Evolutionary conservation across 1,140 invertebrate species (phyloP).

Genomic region (Lineus longissimus): DNA sequence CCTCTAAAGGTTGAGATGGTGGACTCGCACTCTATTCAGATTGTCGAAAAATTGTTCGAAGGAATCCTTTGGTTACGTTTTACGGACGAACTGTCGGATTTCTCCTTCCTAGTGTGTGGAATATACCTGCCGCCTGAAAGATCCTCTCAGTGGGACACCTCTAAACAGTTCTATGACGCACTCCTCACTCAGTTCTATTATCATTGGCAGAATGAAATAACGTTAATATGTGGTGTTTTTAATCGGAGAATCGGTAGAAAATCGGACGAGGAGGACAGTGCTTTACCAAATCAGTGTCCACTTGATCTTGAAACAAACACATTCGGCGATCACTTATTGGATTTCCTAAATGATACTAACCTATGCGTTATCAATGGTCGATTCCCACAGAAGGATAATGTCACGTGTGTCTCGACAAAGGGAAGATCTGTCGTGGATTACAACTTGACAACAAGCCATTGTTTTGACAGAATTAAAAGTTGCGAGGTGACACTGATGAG

Average conservation of each 20-base stretch:
- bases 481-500: neutral
- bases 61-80: constrained; percentile 5
- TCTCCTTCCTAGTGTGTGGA: neutral
- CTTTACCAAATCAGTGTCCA: neutral
- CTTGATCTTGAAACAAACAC: neutral
- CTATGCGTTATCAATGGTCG: constrained; percentile 2
- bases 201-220: neutral
- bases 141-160: neutral
- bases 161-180: neutral
- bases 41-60: neutral
- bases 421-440: constrained; percentile 2
- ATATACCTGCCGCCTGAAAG: neutral
- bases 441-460: neutral
- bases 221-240: neutral
- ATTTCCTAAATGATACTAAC: neutral
- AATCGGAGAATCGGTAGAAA: neutral
- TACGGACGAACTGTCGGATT: neutral
- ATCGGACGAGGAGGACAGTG: neutral
- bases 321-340: neutral
- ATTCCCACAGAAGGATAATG: constrained; percentile 6
- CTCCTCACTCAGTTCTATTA: neutral
- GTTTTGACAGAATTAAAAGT: constrained; percentile 3
- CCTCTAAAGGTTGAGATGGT: neutral
- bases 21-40: neutral
- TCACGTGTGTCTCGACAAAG: neutral